Evolutionary conservation across 2,113 vertebrate genomes (phyloP).

Genomic region (Platysteira castanea): DNA sequence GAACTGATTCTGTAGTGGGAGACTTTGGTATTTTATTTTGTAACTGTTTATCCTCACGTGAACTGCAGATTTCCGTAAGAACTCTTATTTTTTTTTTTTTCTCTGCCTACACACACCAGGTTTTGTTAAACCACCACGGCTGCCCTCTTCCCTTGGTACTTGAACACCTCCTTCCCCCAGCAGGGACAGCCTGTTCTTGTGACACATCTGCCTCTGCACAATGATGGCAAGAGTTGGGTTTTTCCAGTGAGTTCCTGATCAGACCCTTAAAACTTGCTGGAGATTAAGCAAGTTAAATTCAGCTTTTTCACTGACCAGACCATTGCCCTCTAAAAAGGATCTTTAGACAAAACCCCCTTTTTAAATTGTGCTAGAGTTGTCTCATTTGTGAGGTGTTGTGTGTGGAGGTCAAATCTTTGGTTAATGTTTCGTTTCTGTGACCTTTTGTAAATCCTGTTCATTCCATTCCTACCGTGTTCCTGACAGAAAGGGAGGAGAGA

Average conservation of each 20-base stretch:
- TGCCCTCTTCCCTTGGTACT: not conserved
- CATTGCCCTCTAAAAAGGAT: not conserved
- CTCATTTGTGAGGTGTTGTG: not conserved
- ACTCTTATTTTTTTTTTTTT: no score
- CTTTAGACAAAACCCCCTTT: not conserved
- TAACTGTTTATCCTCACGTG: not conserved
- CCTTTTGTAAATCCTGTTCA: not conserved
- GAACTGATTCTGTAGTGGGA: not conserved
- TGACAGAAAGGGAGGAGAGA: not conserved
- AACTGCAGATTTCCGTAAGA: not conserved
- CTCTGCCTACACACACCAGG: no score
- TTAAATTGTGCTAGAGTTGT: not conserved
- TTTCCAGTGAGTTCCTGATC: not conserved
- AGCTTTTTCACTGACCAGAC: not conserved
- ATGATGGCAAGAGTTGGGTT: not conserved
- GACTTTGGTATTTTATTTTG: not conserved
- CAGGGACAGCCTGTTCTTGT: not conserved
- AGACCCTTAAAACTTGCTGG: not conserved
- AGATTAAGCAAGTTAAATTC: not conserved
- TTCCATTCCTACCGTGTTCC: not conserved
- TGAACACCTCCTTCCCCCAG: not conserved
- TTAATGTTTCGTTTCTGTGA: not conserved
- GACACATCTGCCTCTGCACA: not conserved
- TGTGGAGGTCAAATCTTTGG: not conserved
- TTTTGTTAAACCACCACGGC: not conserved